Evolutionary conservation across 2,797 vertebrate genomes (phyloP), one percentile per base, ranked within the genome.

Genomic region (Poecilia wingei): DNA sequence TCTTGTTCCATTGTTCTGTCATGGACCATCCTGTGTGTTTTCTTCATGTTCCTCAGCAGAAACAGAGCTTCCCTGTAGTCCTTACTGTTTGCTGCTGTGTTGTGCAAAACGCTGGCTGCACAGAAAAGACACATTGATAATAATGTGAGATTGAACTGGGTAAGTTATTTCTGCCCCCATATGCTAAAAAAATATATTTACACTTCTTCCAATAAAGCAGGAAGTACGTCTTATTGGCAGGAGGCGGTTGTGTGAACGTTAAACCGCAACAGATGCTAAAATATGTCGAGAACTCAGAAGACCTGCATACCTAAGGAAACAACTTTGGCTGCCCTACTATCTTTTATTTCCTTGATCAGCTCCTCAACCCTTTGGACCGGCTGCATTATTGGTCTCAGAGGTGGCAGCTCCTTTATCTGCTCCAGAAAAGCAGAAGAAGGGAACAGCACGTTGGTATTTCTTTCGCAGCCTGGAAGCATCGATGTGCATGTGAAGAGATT

Each of bases 1-100:
- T 73, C 86, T 77, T 80, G 83, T 28, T 93, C 90, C 84, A 90
- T 82, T 47, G 85, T 82, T 82, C 90, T 93, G 70, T 74, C 22
- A 1, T 91, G 79, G 49, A 91, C 77, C 83, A 59, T 88, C 84
- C 83, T 85, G 88, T 95, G 93, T 71, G 93, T 95, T 13, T 55
- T 82, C 88, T 89, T 91, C 82, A 95, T 78, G 31, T 96, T 94
- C 76, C 80, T 91, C 84, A 96, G 88, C 79, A 95, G 92, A 0
- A 20, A 81, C 8, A 88, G 46, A 39, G 91, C 95, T 36, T 96
- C 94, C 75, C 89, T 79, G 33, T 90, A 87, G 64, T 95, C 92
- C 22, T 84, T 82, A 74, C 75, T 85, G 84, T 75, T 79, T 14
- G 75, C 75, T 6, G 76, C 43, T 1, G 80, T 79, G 72, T 75